phyloP scores from a whole-genome alignment of 1,140 invertebrate genomes.

The Mylabris phalerata region DNA sequence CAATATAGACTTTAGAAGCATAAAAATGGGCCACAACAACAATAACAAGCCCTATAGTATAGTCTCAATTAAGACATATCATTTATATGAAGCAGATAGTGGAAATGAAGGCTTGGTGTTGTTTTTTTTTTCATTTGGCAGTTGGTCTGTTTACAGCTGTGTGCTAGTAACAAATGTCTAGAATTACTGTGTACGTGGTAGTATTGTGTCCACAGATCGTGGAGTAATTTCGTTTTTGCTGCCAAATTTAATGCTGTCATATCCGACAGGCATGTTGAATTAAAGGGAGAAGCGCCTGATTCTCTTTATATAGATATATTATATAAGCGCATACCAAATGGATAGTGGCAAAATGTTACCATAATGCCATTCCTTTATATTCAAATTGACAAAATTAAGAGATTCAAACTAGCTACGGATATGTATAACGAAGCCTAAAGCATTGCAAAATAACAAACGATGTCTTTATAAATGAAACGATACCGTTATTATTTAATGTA shows the following conservation, averaged over 20 bases:
- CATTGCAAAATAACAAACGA: too few relatives aligned
- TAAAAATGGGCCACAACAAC: neutral
- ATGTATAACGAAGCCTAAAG: too few relatives aligned
- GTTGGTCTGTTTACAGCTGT: conserved; percentile 12
- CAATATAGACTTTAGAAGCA: conserved; percentile 10
- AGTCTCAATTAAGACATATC: conserved; percentile 15
- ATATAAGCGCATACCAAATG: too few relatives aligned
- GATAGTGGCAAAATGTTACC: too few relatives aligned
- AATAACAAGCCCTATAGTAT: conserved; percentile 4
- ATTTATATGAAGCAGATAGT: conserved; percentile 10
- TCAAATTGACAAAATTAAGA: too few relatives aligned
- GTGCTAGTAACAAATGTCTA: conserved; percentile 12
- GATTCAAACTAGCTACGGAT: too few relatives aligned
- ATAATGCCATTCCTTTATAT: too few relatives aligned
- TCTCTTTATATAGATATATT: too few relatives aligned
- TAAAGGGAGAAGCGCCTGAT: too few relatives aligned
- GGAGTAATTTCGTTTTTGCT: conserved; percentile 15
- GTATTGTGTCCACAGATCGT: conserved; percentile 11
- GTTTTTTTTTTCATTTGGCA: conserved; percentile 9
- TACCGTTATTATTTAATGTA: too few relatives aligned
- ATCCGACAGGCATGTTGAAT: neutral
- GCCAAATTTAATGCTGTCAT: conserved; percentile 14
- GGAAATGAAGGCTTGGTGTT: neutral
- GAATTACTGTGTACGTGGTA: conserved; percentile 13
- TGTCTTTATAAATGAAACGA: too few relatives aligned